phyloP scores from a whole-genome alignment of 2,797 vertebrate species.

The Aldrovandia affinis region DNA sequence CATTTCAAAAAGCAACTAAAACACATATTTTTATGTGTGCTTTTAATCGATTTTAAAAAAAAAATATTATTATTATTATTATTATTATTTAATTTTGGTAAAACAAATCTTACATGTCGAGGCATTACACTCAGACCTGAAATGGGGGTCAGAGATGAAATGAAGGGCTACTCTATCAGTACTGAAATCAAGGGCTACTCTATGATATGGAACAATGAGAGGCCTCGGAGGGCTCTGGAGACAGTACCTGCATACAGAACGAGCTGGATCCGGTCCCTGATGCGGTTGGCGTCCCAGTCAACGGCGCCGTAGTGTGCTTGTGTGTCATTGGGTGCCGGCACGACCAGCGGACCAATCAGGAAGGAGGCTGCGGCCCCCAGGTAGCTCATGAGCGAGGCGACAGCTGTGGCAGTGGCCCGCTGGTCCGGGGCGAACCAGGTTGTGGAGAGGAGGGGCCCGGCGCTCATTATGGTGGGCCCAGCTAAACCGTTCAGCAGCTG shows the following conservation, averaged over 20 bases:
- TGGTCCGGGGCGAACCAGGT: constrained; percentile 97
- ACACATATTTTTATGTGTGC: no score
- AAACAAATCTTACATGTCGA: background rate
- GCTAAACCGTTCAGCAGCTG: constrained; percentile 95
- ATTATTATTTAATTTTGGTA: background rate
- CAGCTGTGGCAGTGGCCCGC: constrained; percentile 92
- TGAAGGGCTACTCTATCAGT: no score
- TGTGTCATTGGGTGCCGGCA: constrained; percentile 88
- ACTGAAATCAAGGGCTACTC: no score
- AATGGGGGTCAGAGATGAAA: background rate
- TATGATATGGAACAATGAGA: background rate
- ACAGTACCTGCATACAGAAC: constrained; percentile 89
- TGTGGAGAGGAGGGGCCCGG: constrained; percentile 91
- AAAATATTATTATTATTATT: background rate
- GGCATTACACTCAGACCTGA: background rate
- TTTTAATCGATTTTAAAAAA: no score
- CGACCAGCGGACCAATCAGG: constrained; percentile 87
- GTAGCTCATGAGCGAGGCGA: constrained; percentile 87
- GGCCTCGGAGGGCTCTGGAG: background rate
- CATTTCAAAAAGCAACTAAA: no score
- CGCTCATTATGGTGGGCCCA: constrained; percentile 92
- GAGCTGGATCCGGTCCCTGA: constrained; percentile 86
- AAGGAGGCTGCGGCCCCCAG: constrained; percentile 86
- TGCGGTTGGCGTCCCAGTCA: constrained; percentile 61
- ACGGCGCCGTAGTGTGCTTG: constrained; percentile 37